Base-by-base conservation (phyloP, 2,113 vertebrate species). In the Anser cygnoides region DNA sequence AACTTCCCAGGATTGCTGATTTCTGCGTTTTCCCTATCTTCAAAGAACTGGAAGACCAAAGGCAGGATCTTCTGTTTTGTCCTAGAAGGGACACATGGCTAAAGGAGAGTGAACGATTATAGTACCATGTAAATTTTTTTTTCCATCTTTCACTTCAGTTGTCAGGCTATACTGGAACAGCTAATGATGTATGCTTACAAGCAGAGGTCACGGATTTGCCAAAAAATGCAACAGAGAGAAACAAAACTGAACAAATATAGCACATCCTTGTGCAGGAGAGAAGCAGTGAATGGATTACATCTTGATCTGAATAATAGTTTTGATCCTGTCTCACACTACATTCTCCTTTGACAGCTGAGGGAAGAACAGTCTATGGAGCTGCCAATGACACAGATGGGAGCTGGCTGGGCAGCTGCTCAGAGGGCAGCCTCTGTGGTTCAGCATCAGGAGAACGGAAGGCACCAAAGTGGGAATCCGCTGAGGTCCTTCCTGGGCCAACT, bases 191-290 rank as follows among this genome's bases (percentile, higher is more conserved):
- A 20, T 22, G 6, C 14, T 71, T 44, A 71, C 41, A 70, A 12
- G 28, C 4, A 2, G 11, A 22, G 16, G 31, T 25, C 43, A 71
- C 35, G 31, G 72, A 37, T 29, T 17, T 16, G 43, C 25, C 72
- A 83, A 39, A 39, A 82, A 66, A 11, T 39, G 13, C 46, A 46
- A 12, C 0, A 58, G 57, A 89, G 25, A 10, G 22, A 62, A 37
- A 49, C 4, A 22, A 39, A 78, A 31, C 43, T 41, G 37, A 70
- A 71, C 28, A 63, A 39, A 61, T 9, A 39, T 3, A 80, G 13
- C 0, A 0, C 23, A 33, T 35, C 44, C 16, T 31, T 11, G 5
- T 8, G 37, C 1, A 1, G 13, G 11, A 82, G 19, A 86, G 44
- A 75, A 86, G 74, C 9, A 18, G 22, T n/a, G 16, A 71, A 44